These are phyloP conservation scores for Poeciliopsis paucimaculata DNA, from an alignment of 2,797 vertebrate species.

Conservation along the genomic window DNA sequence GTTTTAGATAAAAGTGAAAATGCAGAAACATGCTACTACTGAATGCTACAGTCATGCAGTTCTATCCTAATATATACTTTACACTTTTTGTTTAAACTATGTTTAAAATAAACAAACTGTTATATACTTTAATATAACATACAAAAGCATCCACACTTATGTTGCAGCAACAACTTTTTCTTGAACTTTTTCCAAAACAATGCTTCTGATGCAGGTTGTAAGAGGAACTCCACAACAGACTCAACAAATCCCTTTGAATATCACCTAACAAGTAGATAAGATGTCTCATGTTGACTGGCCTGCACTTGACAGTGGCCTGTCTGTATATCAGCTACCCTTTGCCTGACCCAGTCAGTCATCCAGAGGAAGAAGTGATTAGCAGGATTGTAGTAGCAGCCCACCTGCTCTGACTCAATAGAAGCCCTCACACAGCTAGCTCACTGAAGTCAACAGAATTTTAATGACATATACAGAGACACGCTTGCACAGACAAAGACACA, in stretches of 20 bases:
- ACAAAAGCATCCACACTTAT: not conserved
- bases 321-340: slow-evolving; percentile 77
- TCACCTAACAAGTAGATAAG: slow-evolving; percentile 35
- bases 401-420: slow-evolving; percentile 78
- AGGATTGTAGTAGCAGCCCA: slow-evolving; percentile 81
- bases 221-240: slow-evolving; percentile 6
- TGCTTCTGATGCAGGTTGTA: not conserved
- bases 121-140: not conserved
- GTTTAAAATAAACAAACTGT: not conserved
- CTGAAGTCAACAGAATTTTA: slow-evolving; percentile 76
- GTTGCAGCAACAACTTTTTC: not conserved
- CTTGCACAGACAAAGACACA: slow-evolving; percentile 71
- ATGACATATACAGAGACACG: slow-evolving; percentile 74
- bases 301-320: slow-evolving; percentile 69
- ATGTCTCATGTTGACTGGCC: slow-evolving; percentile 46
- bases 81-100: not conserved
- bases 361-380: slow-evolving; percentile 77
- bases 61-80: not conserved
- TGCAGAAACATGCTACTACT: not conserved
- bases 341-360: slow-evolving; percentile 75
- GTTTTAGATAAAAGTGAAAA: not conserved
- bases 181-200: not conserved
- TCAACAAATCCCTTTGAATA: slow-evolving; percentile 18
- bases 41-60: not conserved
- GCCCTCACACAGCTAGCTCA: slow-evolving; percentile 72